phyloP scores from a whole-genome alignment of 53 echinoderm and acorn worm genomes.

The Luidia sarsii region DNA sequence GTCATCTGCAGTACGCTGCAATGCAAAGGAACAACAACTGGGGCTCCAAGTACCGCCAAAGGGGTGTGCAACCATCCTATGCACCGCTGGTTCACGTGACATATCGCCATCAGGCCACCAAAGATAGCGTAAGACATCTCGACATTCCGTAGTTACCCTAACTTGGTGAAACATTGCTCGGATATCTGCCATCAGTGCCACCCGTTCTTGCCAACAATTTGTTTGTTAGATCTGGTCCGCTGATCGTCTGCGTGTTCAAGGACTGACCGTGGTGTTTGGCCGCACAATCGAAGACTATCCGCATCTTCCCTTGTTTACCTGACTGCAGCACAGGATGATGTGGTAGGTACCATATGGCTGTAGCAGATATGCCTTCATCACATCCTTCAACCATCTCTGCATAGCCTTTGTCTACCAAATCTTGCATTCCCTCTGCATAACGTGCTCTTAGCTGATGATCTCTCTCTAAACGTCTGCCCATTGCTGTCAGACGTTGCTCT shows the following conservation, averaged over 20 bases:
- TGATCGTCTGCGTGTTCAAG: constrained; percentile 3
- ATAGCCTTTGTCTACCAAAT: background rate
- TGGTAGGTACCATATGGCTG: constrained; percentile 22
- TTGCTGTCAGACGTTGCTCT: background rate
- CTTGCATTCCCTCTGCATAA: background rate
- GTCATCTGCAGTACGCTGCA: constrained; percentile 9
- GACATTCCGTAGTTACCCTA: background rate
- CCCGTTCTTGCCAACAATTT: background rate
- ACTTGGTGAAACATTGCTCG: background rate
- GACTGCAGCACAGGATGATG: constrained; percentile 35
- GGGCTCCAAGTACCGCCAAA: constrained; percentile 16
- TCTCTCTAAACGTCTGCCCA: constrained; percentile 36
- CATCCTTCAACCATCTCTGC: background rate
- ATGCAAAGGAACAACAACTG: background rate
- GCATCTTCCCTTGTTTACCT: constrained; percentile 17
- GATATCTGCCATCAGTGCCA: background rate
- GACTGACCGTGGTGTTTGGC: constrained; percentile 12
- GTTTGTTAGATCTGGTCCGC: constrained; percentile 22
- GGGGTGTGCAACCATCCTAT: constrained; percentile 2
- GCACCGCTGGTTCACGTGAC: background rate
- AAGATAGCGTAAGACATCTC: constrained; percentile 32
- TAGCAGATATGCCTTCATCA: background rate
- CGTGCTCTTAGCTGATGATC: background rate
- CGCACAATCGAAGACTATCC: constrained; percentile 34
- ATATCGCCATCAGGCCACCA: constrained; percentile 50